Conservation (phyloP, 2,888 invertebrate genomes). For the Pseudeuparius sepicola region DNA sequence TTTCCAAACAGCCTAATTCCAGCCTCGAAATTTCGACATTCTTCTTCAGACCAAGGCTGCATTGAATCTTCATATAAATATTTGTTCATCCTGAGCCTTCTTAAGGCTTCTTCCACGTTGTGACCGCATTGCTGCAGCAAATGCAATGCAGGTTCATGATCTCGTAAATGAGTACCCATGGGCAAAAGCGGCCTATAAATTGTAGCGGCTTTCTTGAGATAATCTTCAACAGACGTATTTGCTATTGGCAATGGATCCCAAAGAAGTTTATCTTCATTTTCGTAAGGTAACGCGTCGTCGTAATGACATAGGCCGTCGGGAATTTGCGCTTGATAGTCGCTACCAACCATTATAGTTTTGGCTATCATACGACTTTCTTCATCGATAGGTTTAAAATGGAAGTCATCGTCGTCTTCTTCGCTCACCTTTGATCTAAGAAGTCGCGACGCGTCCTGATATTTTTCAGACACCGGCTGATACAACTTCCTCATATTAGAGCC, state of each 20-base stretch:
- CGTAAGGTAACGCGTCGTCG: conserved; percentile 86
- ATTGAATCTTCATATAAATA: conserved; percentile 50
- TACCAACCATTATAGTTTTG: conserved; percentile 88
- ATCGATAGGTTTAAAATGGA: conserved; percentile 60
- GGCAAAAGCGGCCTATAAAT: conserved; percentile 48
- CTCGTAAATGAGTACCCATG: conserved; percentile 68
- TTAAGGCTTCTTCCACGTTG: conserved; percentile 83
- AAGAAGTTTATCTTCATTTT: conserved; percentile 89
- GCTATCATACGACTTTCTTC: conserved; percentile 74
- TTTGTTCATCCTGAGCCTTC: conserved; percentile 48
- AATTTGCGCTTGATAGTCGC: conserved; percentile 87
- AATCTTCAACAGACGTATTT: conserved; percentile 67
- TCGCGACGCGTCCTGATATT: conserved; percentile 40
- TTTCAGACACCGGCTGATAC: conserved; percentile 43
- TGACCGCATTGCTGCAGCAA: conserved; percentile 89
- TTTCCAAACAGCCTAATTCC: conserved; percentile 72
- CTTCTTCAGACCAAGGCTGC: conserved; percentile 84
- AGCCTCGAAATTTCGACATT: conserved; percentile 93
- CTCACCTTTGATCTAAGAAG: conserved; percentile 53
- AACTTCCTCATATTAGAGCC: too few species aligned
- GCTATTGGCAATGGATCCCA: conserved; percentile 82
- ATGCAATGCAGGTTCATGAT: conserved; percentile 84
- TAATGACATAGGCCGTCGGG: conserved; percentile 88
- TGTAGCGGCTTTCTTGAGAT: conserved; percentile 51
- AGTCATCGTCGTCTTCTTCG: conserved; percentile 70